A percentile compares a stretch with the other conserved stretches of the same genome.
Conservation (phyloP, 2,113 vertebrate species). For the Fregetta grallaria region DNA sequence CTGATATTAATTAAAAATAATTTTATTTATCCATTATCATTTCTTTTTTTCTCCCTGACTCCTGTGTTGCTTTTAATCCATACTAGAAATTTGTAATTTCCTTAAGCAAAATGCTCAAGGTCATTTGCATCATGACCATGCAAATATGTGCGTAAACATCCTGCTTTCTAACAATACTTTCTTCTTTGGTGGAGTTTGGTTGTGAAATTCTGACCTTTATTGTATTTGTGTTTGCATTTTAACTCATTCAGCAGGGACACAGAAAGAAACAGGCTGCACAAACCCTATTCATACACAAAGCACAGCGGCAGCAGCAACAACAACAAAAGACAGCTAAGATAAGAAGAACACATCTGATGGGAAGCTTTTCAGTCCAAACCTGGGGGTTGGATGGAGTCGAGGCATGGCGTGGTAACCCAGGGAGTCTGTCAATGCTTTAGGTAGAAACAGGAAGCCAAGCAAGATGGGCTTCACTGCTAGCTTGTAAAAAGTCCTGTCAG, state of each 20-base stretch:
- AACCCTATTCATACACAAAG: background rate
- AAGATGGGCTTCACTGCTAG: background rate
- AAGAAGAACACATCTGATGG: background rate
- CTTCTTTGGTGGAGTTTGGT: background rate
- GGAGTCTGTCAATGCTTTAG: background rate
- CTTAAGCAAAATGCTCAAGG: background rate
- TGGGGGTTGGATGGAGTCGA: background rate
- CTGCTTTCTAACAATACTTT: constrained; percentile 3
- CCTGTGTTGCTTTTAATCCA: background rate
- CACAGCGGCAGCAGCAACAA: background rate
- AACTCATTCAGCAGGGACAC: background rate
- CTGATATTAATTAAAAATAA: background rate
- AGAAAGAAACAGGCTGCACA: background rate
- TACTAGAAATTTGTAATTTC: background rate
- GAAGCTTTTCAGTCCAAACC: background rate
- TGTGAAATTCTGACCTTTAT: constrained; percentile 6
- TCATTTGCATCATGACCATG: constrained; percentile 17
- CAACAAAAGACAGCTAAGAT: background rate
- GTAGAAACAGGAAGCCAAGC: background rate
- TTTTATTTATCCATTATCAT: background rate
- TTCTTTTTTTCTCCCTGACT: background rate
- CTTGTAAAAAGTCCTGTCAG: background rate
- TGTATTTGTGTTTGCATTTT: background rate
- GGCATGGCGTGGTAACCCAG: background rate
- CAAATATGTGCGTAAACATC: constrained; percentile 16